Evolutionary conservation across 2,113 vertebrate genomes (phyloP).

Genomic region (Elaphurus davidianus): DNA sequence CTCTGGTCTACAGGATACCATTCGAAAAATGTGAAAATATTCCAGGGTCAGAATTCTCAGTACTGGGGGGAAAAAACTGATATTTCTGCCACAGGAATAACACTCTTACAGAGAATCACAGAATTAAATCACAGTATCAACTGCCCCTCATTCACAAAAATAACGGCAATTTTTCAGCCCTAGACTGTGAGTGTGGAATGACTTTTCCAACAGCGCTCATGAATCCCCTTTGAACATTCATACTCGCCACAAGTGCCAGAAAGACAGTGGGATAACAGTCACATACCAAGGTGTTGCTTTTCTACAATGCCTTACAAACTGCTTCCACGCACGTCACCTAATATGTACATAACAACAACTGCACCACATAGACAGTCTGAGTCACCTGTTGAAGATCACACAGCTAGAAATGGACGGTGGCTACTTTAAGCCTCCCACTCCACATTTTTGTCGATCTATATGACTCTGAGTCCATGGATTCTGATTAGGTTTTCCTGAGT

Average conservation of each 20-base stretch:
- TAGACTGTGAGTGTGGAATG: rapidly evolving
- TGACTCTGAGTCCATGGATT: background rate
- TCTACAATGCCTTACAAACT: background rate
- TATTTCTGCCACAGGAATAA: background rate
- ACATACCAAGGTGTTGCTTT: background rate
- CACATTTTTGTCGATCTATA: background rate
- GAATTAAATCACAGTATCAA: background rate
- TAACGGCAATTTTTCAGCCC: background rate
- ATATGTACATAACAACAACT: no score
- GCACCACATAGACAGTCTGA: background rate
- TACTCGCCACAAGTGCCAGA: background rate
- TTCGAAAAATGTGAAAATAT: background rate
- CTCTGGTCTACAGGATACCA: background rate
- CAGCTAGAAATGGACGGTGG: background rate
- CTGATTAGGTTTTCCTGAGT: background rate
- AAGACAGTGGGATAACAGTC: background rate
- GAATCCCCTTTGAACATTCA: background rate
- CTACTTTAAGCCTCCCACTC: background rate
- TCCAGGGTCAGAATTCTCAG: background rate
- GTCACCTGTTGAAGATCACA: background rate
- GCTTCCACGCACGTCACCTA: rapidly evolving
- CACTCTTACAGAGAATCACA: background rate
- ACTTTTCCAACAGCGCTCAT: background rate
- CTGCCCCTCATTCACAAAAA: background rate
- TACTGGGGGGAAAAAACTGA: background rate